A percentile compares a stretch with the other conserved stretches of the same genome.
These are phyloP conservation scores for Thalassaphorura encarpata DNA, from an alignment of 1,140 invertebrate species.

Conservation along the genomic window DNA sequence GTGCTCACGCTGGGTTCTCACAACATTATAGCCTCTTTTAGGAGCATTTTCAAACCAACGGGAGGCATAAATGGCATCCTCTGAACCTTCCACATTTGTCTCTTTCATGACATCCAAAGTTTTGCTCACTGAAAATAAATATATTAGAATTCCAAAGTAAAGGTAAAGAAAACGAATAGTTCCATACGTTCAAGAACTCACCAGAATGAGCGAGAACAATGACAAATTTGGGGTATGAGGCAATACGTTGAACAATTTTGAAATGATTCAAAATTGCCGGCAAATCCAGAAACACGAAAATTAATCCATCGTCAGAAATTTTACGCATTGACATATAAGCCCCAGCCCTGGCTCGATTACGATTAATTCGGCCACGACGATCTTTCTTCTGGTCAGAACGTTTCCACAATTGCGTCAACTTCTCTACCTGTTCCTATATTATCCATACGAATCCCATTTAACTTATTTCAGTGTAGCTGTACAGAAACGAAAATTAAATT, in stretches of 20 bases:
- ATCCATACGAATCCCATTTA: too few relatives aligned
- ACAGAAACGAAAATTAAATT: too few relatives aligned
- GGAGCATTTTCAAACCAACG: neutral
- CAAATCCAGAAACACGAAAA: slow-evolving; percentile 24
- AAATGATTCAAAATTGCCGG: slow-evolving; percentile 18
- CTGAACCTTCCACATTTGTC: slow-evolving; percentile 1
- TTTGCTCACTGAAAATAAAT: slow-evolving; percentile 13
- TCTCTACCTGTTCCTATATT: too few relatives aligned
- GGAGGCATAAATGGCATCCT: slow-evolving; percentile 15
- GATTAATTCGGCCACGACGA: slow-evolving; percentile 1
- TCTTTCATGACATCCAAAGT: slow-evolving; percentile 25
- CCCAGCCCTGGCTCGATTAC: neutral
- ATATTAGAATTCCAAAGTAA: slow-evolving; percentile 1
- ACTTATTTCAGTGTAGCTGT: too few relatives aligned
- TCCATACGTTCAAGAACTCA: too few relatives aligned
- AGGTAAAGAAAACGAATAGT: neutral
- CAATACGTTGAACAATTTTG: slow-evolving; percentile 13
- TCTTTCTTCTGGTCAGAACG: neutral
- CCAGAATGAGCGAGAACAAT: slow-evolving; percentile 21
- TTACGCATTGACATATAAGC: neutral
- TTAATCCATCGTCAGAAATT: neutral
- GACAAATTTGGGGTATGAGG: slow-evolving; percentile 18
- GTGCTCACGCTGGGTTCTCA: too few relatives aligned
- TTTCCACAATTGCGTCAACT: too few relatives aligned
- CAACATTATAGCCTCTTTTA: neutral